Percentiles rank a stretch among this genome's conserved stretches.
Conservation (phyloP, 2,888 invertebrate genomes). For the Drosophila sordidula region DNA sequence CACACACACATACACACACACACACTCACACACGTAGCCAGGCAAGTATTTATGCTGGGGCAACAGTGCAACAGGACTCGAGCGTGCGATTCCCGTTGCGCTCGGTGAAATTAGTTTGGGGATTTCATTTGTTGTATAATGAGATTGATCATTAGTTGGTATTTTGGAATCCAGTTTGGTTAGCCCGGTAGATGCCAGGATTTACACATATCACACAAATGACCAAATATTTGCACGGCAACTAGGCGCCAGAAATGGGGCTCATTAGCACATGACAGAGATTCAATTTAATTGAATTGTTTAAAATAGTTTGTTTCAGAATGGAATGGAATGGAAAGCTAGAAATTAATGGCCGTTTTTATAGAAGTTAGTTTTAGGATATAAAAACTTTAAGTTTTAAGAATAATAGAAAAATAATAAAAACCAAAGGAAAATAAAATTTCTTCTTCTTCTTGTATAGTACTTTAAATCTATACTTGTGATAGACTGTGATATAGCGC, state of each 20-base stretch:
- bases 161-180: constrained; percentile 10
- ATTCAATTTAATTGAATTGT: constrained; percentile 13
- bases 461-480: too few relatives aligned
- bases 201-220: constrained; percentile 21
- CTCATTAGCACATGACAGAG: constrained; percentile 14
- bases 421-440: too few relatives aligned
- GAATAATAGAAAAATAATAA: too few relatives aligned
- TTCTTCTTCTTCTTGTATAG: too few relatives aligned
- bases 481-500: too few relatives aligned
- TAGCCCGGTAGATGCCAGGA: not conserved
- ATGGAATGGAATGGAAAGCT: too few relatives aligned
- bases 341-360: too few relatives aligned
- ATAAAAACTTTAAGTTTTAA: too few relatives aligned
- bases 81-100: constrained; percentile 45
- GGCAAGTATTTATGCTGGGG: not conserved
- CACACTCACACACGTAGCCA: not conserved
- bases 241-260: not conserved
- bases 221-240: constrained; percentile 26
- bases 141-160: constrained; percentile 63
- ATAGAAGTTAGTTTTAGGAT: too few relatives aligned
- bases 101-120: constrained; percentile 62
- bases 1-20: constrained; percentile 14
- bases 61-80: not conserved
- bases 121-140: constrained; percentile 65
- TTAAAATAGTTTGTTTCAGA: not conserved